These are phyloP conservation scores for Blastobasis adustella DNA, from an alignment of 2,888 invertebrate genomes.

Conservation along the genomic window DNA sequence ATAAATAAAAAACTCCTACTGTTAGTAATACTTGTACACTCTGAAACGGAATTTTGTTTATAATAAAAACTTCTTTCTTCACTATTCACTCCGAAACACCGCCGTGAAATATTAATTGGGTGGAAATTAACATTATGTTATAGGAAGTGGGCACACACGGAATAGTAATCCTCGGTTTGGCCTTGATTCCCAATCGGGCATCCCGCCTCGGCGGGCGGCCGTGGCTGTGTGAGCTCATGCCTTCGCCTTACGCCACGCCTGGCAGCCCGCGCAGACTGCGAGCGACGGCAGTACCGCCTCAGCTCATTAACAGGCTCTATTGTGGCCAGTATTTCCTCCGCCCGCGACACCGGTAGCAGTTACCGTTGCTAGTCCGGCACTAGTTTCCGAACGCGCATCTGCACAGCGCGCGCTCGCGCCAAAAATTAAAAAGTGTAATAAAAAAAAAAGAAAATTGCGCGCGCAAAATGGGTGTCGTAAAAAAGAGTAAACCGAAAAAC, in stretches of 20 bases:
- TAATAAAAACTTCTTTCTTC: neutral
- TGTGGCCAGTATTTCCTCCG: slow-evolving; percentile 53
- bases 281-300: neutral
- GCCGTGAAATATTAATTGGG: slow-evolving; percentile 52
- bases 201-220: slow-evolving; percentile 49
- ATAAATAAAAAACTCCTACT: too few relatives aligned
- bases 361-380: slow-evolving; percentile 65
- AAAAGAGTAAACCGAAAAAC: slow-evolving; percentile 46
- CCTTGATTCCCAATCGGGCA: slow-evolving; percentile 69
- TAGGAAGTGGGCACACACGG: slow-evolving; percentile 49
- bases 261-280: slow-evolving; percentile 14
- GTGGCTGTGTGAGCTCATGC: slow-evolving; percentile 52
- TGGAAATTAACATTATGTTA: slow-evolving; percentile 52
- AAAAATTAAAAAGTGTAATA: slow-evolving; percentile 21
- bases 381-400: slow-evolving; percentile 68
- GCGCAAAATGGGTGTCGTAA: slow-evolving; percentile 65
- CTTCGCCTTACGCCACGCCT: slow-evolving; percentile 34
- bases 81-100: slow-evolving; percentile 23
- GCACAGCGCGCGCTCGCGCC: slow-evolving; percentile 40
- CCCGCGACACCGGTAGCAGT: slow-evolving; percentile 58
- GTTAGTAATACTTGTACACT: too few relatives aligned
- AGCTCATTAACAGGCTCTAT: slow-evolving; percentile 36
- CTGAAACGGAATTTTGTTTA: too few relatives aligned
- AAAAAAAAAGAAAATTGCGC: slow-evolving; percentile 22
- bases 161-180: slow-evolving; percentile 60